Percentiles rank a stretch among this genome's conserved stretches.
Evolutionary conservation across 1,140 invertebrate genomes (phyloP).

Genomic region (Parapsyche elsis): DNA sequence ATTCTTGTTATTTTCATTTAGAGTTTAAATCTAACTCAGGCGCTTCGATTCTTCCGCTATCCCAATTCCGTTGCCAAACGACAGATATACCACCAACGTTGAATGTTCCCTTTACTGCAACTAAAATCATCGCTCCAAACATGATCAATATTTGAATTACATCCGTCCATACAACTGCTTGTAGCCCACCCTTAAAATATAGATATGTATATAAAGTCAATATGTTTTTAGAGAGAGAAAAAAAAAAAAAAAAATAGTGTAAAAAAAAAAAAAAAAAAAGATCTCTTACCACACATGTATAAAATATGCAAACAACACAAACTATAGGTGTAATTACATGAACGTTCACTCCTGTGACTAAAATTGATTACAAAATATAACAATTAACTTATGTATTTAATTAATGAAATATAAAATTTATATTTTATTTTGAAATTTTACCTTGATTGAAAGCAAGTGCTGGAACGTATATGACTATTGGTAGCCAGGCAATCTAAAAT

Average conservation of each 20-base stretch:
- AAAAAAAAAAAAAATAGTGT: slow-evolving; percentile 10
- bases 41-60: slow-evolving; percentile 79
- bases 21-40: slow-evolving; percentile 71
- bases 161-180: slow-evolving; percentile 95
- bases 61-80: slow-evolving; percentile 78
- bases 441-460: slow-evolving; percentile 82
- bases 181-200: slow-evolving; percentile 83
- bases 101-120: slow-evolving; percentile 82
- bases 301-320: slow-evolving; percentile 91
- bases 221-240: slow-evolving; percentile 27
- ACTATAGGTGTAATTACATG: slow-evolving; percentile 86
- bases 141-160: slow-evolving; percentile 88
- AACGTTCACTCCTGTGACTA: slow-evolving; percentile 88
- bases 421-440: slow-evolving; percentile 58
- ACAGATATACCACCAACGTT: slow-evolving; percentile 82
- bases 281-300: slow-evolving; percentile 85
- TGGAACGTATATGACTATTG: slow-evolving; percentile 79
- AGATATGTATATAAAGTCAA: slow-evolving; percentile 20
- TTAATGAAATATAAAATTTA: not conserved
- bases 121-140: slow-evolving; percentile 84
- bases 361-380: too few relatives aligned
- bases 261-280: slow-evolving; percentile 45
- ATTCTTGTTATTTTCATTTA: slow-evolving; percentile 1
- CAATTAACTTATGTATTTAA: too few relatives aligned
- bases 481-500: slow-evolving; percentile 75